Base-by-base conservation (phyloP, 2,888 invertebrate genomes). In the Rotaria macrura region DNA sequence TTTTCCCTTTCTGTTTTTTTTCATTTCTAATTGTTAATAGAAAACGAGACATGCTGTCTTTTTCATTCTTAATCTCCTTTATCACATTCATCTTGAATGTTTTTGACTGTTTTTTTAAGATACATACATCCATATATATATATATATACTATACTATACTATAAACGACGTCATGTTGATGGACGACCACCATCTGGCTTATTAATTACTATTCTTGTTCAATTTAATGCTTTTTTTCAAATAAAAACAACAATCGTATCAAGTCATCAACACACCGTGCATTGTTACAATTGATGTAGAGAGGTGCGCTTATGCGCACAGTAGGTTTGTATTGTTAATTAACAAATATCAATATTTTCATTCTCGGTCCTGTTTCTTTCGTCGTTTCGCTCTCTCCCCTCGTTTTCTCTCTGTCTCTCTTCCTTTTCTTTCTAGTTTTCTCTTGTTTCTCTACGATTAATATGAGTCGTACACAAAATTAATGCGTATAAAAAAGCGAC, bases 281-380 rank as follows among this genome's bases (percentile, higher is more conserved):
- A 65, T 65, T 65, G 34, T 65, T 65, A 65, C 65, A 65, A 65
- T 34, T 38, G 65, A 65, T 17, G 12, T 38, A 20, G 65, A 20
- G 17, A 65, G 29, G 65, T 65, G 65, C 65, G 65, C 65, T 34
- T 20, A 65, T 17, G 65, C 65, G 65, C 65, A 65, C 65, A 65
- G 65, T 65, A 65, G 65, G 65, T 65, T 65, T 65, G 65, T 65
- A 65, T 65, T 34, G 65, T 65, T 65, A 65, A 65, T 65, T 65
- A 65, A 34, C 65, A 65, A 65, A 65, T 65, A 65, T 65, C 65
- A 65, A 65, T 65, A 65, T 65, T 65, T 34, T 20, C 10, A 34
- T 65, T 65, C 29, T 34, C 65, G 65, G 5, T 65, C 65, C 38
- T 65, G 34, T 65, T 65, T 65, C 34, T 34, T 65, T 34, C 52